A percentile compares a stretch with the other conserved stretches of the same genome.
These are phyloP conservation scores for Origma solitaria DNA, from an alignment of 2,113 vertebrate species.

Conservation along the genomic window DNA sequence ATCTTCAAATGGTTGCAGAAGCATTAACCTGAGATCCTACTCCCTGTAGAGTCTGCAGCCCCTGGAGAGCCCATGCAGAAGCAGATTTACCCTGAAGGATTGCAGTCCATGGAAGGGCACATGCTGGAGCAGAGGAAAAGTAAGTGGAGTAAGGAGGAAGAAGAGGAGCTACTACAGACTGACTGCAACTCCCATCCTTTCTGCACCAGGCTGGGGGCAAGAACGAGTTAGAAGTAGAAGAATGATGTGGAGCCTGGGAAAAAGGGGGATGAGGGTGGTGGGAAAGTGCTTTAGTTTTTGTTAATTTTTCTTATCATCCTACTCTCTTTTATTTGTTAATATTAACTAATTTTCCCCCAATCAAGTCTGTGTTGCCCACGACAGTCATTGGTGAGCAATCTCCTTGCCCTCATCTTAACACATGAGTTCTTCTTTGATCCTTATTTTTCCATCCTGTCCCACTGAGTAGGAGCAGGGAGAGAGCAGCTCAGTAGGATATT, in stretches of 20 bases:
- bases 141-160: not conserved
- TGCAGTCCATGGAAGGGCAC: not conserved
- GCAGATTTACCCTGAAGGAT: not conserved
- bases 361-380: not conserved
- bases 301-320: not conserved
- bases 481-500: not conserved
- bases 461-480: not conserved
- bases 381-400: not conserved
- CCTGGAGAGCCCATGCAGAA: not conserved
- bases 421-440: not conserved
- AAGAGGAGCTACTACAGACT: not conserved
- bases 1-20: not conserved
- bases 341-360: not conserved
- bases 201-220: not conserved
- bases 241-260: not conserved
- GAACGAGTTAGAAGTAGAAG: not conserved
- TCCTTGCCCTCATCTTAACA: not conserved
- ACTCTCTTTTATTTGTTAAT: not conserved
- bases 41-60: not conserved
- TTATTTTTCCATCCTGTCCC: not conserved
- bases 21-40: not conserved
- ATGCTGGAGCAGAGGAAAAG: not conserved
- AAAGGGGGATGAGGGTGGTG: not conserved
- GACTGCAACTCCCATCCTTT: not conserved
- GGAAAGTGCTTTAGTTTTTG: not conserved